A percentile compares a stretch with the other conserved stretches of the same genome.
Evolutionary conservation across 1,140 invertebrate genomes (phyloP).

Genomic region (Neodiprion fabricii): DNA sequence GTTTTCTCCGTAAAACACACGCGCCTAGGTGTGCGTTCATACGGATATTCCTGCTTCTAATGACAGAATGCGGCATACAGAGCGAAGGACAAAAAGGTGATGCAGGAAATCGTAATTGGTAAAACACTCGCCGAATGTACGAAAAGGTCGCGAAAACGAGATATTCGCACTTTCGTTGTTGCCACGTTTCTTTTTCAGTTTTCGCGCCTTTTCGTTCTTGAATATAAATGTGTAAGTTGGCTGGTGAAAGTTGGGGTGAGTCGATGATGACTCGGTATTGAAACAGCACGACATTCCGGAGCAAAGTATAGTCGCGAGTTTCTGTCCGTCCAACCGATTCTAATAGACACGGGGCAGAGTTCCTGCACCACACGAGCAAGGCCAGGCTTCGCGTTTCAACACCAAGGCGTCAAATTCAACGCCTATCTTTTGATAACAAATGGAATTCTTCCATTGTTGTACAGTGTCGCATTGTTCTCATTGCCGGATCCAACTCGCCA

Average conservation of each 20-base stretch:
- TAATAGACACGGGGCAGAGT: not conserved
- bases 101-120: too few species aligned
- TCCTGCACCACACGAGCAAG: not conserved
- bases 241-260: too few species aligned
- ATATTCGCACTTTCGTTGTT: too few species aligned
- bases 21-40: too few species aligned
- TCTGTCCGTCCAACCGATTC: slow-evolving; percentile 1
- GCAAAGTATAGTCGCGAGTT: not conserved
- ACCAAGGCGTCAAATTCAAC: slow-evolving; percentile 3
- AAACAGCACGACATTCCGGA: not conserved
- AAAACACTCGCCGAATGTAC: too few species aligned
- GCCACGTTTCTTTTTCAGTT: too few species aligned
- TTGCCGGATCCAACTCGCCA: not conserved
- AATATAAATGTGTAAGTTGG: too few species aligned
- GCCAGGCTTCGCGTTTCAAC: slow-evolving; percentile 6
- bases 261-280: not conserved
- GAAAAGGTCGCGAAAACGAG: too few species aligned
- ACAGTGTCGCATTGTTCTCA: not conserved
- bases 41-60: too few species aligned
- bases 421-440: slow-evolving; percentile 7
- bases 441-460: slow-evolving; percentile 5
- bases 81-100: too few species aligned
- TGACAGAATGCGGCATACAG: too few species aligned
- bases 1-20: not conserved
- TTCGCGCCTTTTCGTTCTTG: too few species aligned